Evolutionary conservation across 2,113 vertebrate species (phyloP).

Genomic region (Oncorhynchus nerka): DNA sequence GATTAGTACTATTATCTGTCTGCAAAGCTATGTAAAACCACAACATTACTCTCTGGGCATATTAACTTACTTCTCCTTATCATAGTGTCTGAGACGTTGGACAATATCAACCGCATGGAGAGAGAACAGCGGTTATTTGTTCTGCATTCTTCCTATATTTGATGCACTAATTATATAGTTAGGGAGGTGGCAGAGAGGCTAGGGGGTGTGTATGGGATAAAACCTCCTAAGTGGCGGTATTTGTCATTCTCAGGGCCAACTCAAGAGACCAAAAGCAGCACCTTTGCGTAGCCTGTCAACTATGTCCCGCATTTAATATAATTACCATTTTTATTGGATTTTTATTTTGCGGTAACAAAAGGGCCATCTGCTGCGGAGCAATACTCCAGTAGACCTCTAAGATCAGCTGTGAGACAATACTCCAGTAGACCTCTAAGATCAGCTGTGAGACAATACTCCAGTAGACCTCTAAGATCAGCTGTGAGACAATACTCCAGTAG

Average conservation of each 20-base stretch:
- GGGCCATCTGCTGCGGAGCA: slow-evolving; percentile 73
- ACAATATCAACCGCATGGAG: slow-evolving; percentile 31
- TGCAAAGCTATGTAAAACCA: no score
- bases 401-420: slow-evolving; percentile 66
- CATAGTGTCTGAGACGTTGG: slow-evolving; percentile 32
- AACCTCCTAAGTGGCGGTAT: slow-evolving; percentile 50
- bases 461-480: slow-evolving; percentile 60
- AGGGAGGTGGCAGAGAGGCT: slow-evolving; percentile 19
- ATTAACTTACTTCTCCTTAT: neutral
- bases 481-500: slow-evolving; percentile 59
- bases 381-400: slow-evolving; percentile 57
- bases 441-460: slow-evolving; percentile 64
- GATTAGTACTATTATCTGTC: no score
- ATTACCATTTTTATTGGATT: slow-evolving; percentile 85
- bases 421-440: slow-evolving; percentile 57
- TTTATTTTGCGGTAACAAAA: slow-evolving; percentile 78
- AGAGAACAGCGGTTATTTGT: slow-evolving; percentile 48
- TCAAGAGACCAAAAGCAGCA: slow-evolving; percentile 48
- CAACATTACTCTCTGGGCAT: neutral
- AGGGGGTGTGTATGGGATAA: slow-evolving; percentile 31
- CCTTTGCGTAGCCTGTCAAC: slow-evolving; percentile 55
- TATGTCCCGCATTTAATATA: slow-evolving; percentile 68
- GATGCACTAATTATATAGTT: slow-evolving; percentile 45
- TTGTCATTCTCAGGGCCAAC: slow-evolving; percentile 62
- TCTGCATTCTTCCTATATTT: slow-evolving; percentile 52